Base-by-base conservation (phyloP, 2,113 vertebrate species). In the Sarotherodon lohbergeri region DNA sequence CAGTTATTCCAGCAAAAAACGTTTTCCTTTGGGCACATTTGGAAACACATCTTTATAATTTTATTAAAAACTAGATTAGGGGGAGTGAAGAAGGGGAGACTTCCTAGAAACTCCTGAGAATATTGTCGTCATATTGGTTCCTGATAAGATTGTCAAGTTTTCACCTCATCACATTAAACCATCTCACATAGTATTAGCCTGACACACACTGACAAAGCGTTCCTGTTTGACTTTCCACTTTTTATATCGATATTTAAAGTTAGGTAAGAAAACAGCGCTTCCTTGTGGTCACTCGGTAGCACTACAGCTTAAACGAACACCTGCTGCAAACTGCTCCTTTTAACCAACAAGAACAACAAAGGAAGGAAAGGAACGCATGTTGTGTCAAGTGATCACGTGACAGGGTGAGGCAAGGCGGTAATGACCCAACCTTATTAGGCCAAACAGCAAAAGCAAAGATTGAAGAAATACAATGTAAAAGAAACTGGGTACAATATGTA, bases 91-190 rank as follows among this genome's bases (percentile, higher is more conserved):
- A 61, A 34, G 29, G 57, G 57, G 16, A 61, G 97, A 98, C 95
- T 99, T 98, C 95, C 86, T 99, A 95, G 97, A 99, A 92, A 98
- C 96, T n/a, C 98, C 98, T 41, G 97, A 99, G 88, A 93, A 95
- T 80, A 93, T 96, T 48, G 97, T 97, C 83, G 98, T 97, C 71
- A 98, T 99, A 97, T 95, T 98, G 66, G 96, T 98, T 82, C 98
- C 98, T 85, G 97, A 97, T 98, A 96, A 85, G 88, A 56, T 0
- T 46, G 17, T 41, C 1, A 61, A 11, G 22, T 14, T 43, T 76
- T 27, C 41, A 10, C 29, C 17, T 13, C 29, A 39, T 66, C 34
- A 22, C n/a, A 41, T 22, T 55, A 55, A 80, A 39, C 50, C 9
- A 71, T 46, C n/a, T 27, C 0, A 66, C 61, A 66, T 11, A 66